Evolutionary conservation across 2,113 vertebrate genomes (phyloP), one percentile per base, ranked within the genome.

Genomic region (Melanerpes aurifrons): DNA sequence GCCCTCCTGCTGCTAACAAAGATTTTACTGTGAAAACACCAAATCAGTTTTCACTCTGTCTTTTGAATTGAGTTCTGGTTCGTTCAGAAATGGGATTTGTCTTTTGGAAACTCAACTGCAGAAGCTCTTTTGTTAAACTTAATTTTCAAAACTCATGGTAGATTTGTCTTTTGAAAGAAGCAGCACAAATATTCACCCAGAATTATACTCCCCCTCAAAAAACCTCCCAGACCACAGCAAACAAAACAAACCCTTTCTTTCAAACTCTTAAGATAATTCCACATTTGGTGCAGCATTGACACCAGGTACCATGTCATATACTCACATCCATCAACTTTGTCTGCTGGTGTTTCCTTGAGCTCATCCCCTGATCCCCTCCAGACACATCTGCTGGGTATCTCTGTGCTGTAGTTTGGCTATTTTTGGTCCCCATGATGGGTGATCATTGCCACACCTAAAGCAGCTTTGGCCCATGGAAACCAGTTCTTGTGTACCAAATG

Each of bases 41-140:
- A 82, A 89, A 37, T 12, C 0, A 1, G 3, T 24, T 84, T 95
- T 73, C 76, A 10, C 16, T 47, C 61, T 64, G 29, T 54, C 40
- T 76, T 76, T 80, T 91, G 56, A 93, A 91, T 17, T 70, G 35
- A 45, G 62, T 59, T 72, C 89, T 82, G 16, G 45, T 79, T 94
- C 25, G 22, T 89, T 92, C 71, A 91, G 69, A 77, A 85, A 63
- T 13, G 63, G 35, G 63, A 92, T 89, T 92, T 21, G 61, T 63
- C 69, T 77, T 40, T 71, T 74, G 43, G 83, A 78, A 72, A 68
- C 26, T 70, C 31, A 77, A 4, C 31, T 43, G 57, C 31, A 76
- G 20, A 70, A 56, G 14, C 24, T 24, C 13, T 85, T 63, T 63
- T 67, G 73, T 68, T 86, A 80, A 87, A 59, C 6, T 6, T 6